Percentiles rank a stretch among this genome's conserved stretches.
Conservation (phyloP, 2,888 invertebrate genomes). For the Petrolisthes cinctipes region DNA sequence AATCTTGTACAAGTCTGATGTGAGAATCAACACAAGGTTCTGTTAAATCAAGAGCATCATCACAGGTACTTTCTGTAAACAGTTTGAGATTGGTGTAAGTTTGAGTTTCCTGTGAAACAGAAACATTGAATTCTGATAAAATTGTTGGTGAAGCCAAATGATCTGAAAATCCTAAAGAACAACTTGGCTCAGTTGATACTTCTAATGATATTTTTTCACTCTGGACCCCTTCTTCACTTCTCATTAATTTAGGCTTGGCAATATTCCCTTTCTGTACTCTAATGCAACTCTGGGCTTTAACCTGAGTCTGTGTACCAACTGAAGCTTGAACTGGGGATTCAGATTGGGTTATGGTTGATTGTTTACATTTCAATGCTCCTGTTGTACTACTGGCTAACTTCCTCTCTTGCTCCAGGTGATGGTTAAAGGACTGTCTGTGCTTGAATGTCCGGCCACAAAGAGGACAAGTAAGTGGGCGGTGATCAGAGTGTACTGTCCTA, state of each 20-base stretch:
- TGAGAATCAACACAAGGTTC: conserved; percentile 10
- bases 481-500: conserved; percentile 37
- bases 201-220: neutral
- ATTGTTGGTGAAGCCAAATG: neutral
- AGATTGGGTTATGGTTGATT: neutral
- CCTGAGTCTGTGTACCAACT: neutral
- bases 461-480: conserved; percentile 29
- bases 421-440: conserved; percentile 39
- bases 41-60: neutral
- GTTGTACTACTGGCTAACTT: conserved; percentile 7
- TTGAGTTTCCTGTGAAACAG: conserved; percentile 8
- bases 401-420: conserved; percentile 39
- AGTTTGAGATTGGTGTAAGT: conserved; percentile 28
- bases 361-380: conserved; percentile 5
- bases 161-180: neutral
- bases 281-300: neutral
- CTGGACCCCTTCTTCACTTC: neutral
- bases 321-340: neutral
- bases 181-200: neutral
- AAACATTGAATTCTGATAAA: neutral
- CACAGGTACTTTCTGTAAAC: conserved; percentile 4
- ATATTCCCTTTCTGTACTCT: neutral
- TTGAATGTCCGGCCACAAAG: conserved; percentile 46
- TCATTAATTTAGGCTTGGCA: neutral
- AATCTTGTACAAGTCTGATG: conserved; percentile 22